Base-by-base conservation (phyloP, 2,113 vertebrate genomes). In the Alectura lathami region DNA sequence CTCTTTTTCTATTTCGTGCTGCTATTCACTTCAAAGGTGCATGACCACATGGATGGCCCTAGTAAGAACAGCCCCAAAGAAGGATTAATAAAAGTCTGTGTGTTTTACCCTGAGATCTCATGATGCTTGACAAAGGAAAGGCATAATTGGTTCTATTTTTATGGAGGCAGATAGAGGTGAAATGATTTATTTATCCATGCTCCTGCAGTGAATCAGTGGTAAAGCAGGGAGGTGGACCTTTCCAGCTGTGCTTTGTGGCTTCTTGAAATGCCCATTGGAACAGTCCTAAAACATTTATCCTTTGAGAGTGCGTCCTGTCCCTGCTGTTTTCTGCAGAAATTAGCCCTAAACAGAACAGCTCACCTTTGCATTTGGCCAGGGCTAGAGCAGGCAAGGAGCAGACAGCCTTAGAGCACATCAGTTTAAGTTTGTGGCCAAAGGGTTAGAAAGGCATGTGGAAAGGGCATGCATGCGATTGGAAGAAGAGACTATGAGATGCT, bases 21-120 rank as follows among this genome's bases (percentile, higher is more conserved):
- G 93, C 20, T 94, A 90, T 92, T 95, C 95, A 85, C 90, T 93
- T 85, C 94, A 96, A 78, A 96, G 89, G 80, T 79, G 56, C 50
- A 24, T 92, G 91, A 75, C 67, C 88, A 79, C 70, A 88, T 43
- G 80, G 89, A 88, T 94, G 77, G 82, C 73, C 48, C 20, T 74
- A 90, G 94, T 91, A 90, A 85, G 70, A 85, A 81, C n/a, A 95
- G 47, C 73, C 76, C 56, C 56, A 74, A 91, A 93, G 69, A 92
- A 93, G 83, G 94, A 90, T 93, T 92, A 95, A 95, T 93, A 88
- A 91, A 91, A 93, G 63, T 74, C 62, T 18, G 59, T 83, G n/a
- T 59, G 57, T 91, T 93, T 94, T 82, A 91, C 81, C 47, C 81
- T 5, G 6, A 84, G 47, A 92, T 94, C 89, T 94, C 66, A 57